These are phyloP conservation scores for Bombycilla garrulus DNA, from an alignment of 2,113 vertebrate species.

Conservation along the genomic window DNA sequence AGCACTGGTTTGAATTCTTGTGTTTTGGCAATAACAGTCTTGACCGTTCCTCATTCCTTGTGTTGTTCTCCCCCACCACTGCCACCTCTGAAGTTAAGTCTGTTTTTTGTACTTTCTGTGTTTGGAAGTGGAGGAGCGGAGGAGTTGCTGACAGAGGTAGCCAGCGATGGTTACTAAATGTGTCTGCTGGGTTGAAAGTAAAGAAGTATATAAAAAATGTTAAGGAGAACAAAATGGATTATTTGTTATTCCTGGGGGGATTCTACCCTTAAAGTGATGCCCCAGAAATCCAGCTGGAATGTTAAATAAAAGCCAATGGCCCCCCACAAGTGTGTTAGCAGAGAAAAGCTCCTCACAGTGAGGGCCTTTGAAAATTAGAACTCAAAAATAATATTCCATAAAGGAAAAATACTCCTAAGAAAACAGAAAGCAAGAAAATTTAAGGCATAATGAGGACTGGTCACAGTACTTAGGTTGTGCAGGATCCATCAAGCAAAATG, in stretches of 20 bases:
- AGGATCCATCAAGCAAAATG: background rate
- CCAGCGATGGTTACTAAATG: background rate
- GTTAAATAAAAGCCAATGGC: slow-evolving; percentile 51
- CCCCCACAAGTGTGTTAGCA: slow-evolving; percentile 28
- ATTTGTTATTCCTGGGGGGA: slow-evolving; percentile 36
- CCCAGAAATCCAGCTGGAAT: slow-evolving; percentile 60
- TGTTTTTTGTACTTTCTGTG: slow-evolving; percentile 60
- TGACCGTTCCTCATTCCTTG: slow-evolving; percentile 7
- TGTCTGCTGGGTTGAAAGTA: slow-evolving; percentile 23
- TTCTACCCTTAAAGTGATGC: slow-evolving; percentile 51
- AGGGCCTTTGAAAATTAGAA: slow-evolving; percentile 60
- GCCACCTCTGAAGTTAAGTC: slow-evolving; percentile 39
- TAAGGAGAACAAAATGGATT: slow-evolving; percentile 39
- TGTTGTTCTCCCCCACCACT: slow-evolving; percentile 36
- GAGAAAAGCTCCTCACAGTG: slow-evolving; percentile 33
- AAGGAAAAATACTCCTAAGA: slow-evolving; percentile 8
- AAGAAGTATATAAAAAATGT: slow-evolving; percentile 9
- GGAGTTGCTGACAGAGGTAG: slow-evolving; percentile 11
- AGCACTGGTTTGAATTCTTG: slow-evolving; percentile 1
- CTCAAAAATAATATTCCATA: slow-evolving; percentile 51
- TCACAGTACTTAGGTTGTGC: background rate
- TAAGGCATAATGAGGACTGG: background rate
- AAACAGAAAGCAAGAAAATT: slow-evolving; percentile 46
- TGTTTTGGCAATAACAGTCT: slow-evolving; percentile 54
- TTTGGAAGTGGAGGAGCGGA: slow-evolving; percentile 49